Base-by-base conservation (phyloP, 2,113 vertebrate species). In the Chiloscyllium plagiosum region DNA sequence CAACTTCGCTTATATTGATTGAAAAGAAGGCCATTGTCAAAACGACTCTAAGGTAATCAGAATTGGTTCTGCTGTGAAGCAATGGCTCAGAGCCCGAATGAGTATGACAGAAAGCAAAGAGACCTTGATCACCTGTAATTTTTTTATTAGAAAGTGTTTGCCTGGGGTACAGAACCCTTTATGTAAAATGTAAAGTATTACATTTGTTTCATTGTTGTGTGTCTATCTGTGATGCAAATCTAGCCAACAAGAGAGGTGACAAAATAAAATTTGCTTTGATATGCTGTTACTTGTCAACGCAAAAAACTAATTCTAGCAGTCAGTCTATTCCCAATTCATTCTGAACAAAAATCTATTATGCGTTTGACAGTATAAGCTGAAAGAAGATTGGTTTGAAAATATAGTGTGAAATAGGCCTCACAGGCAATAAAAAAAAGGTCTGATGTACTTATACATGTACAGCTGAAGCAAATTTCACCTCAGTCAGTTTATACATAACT, bases 321-420 rank as follows among this genome's bases (percentile, higher is more conserved):
- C 89, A 66, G 33, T 66, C 61, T 22, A 66, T 93, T 20, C 56
- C 65, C 89, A 93, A 93, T 93, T 93, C 89, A 83, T 83, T 42
- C 80, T 83, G 80, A 83, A 80, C 78, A 65, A 92, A 92, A 65
- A 93, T 93, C 89, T 66, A 66, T 93, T 93, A 93, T 66, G 33
- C 15, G 33, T 7, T 66, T 66, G 33, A 93, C 61, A 66, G 61
- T 66, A 33, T 66, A 37, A 33, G 56, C 56, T 93, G 89, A 66
- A 22, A n/a, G 29, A 33, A 66, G 89, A 61, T 93, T 65, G 37
- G 61, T n/a, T 68, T 93, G 33, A 65, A 93, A 66, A 22, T 66
- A 93, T 65, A 15, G 89, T 93, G 89, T 93, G 89, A 93, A 93
- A 93, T 93, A n/a, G 33, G 19, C 66, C 65, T 93, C 15, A 65